These are phyloP conservation scores for Trissoscelio sp. DNA, from an alignment of 2,888 invertebrate genomes.

Conservation along the genomic window DNA sequence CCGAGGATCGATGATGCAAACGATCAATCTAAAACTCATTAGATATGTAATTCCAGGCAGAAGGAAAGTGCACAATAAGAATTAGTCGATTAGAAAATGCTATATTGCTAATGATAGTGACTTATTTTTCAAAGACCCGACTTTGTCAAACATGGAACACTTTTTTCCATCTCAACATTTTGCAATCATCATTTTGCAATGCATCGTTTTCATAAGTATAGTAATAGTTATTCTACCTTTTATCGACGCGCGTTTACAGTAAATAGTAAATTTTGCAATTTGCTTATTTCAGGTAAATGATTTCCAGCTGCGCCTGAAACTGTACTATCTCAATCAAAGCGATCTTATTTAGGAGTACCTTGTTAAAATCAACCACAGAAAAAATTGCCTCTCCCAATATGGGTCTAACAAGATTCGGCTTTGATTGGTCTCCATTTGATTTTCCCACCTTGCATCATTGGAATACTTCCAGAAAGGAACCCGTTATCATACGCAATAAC, in stretches of 20 bases:
- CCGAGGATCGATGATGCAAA: not conserved
- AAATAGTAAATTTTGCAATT: constrained; percentile 44
- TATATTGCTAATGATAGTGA: not conserved
- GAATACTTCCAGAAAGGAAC: not conserved
- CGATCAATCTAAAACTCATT: constrained; percentile 20
- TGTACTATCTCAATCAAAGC: constrained; percentile 50
- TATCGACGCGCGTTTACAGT: constrained; percentile 18
- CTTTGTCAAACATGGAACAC: constrained; percentile 11
- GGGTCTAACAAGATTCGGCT: constrained; percentile 41
- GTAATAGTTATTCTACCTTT: constrained; percentile 27
- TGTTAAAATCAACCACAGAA: constrained; percentile 47
- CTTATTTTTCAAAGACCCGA: not conserved
- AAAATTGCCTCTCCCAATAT: constrained; percentile 25
- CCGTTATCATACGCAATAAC: too few relatives aligned
- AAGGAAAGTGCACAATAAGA: not conserved
- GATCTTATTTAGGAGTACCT: constrained; percentile 44
- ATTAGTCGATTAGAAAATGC: not conserved
- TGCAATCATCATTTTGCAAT: constrained; percentile 4
- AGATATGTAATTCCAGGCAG: not conserved
- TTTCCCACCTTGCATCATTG: constrained; percentile 51
- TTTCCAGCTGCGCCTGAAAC: constrained; percentile 7
- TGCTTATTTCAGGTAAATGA: constrained; percentile 41
- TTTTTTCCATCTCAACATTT: constrained; percentile 3
- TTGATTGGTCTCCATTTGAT: constrained; percentile 44
- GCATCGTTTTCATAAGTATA: constrained; percentile 2